Evolutionary conservation across 2,797 vertebrate species (phyloP).

Genomic region (Discoglossus pictus): DNA sequence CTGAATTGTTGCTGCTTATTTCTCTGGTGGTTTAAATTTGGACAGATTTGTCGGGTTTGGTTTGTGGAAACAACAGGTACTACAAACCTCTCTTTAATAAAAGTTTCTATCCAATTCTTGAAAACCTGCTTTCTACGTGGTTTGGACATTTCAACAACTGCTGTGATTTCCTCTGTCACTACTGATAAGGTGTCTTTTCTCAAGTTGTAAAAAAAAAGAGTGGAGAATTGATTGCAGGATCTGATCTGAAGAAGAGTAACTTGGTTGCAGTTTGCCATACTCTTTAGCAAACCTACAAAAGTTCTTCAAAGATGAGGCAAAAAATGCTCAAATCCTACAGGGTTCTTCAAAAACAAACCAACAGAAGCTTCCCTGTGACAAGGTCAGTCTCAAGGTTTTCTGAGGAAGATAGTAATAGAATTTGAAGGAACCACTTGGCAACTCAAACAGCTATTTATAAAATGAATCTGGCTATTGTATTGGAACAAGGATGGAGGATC

Average conservation of each 20-base stretch:
- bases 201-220: neutral
- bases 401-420: neutral
- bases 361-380: neutral
- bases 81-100: neutral
- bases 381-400: neutral
- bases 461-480: neutral
- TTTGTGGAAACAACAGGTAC: neutral
- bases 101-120: constrained; percentile 6
- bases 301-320: too few relatives aligned
- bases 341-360: too few relatives aligned
- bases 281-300: too few relatives aligned
- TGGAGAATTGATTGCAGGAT: too few relatives aligned
- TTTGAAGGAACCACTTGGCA: neutral
- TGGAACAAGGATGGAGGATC: constrained; percentile 3
- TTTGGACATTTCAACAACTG: constrained; percentile 17
- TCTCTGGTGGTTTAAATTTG: neutral
- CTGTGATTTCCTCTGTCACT: constrained; percentile 11
- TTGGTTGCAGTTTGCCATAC: too few relatives aligned
- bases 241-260: too few relatives aligned
- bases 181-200: constrained; percentile 6
- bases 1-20: constrained; percentile 8
- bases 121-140: constrained; percentile 7
- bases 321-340: too few relatives aligned
- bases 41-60: constrained; percentile 7
- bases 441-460: neutral